phyloP scores from a whole-genome alignment of 2,113 vertebrate genomes.

The Seriola quinqueradiata region DNA sequence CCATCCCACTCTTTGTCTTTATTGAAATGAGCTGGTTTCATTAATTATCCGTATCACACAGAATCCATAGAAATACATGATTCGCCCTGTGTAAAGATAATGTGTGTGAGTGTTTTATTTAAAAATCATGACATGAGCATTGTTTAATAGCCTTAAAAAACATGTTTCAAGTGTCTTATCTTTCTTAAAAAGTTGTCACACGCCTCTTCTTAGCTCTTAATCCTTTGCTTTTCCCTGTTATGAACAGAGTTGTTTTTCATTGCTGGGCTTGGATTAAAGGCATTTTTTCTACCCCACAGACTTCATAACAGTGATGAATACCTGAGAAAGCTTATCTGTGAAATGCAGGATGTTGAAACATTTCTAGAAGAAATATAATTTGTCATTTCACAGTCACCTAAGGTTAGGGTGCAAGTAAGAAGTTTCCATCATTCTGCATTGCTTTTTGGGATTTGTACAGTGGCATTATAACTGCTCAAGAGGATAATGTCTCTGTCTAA shows the following conservation, averaged over 20 bases:
- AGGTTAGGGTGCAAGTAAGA: neutral
- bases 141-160: constrained; percentile 20
- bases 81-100: neutral
- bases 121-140: constrained; percentile 23
- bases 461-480: neutral
- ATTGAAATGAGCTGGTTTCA: neutral
- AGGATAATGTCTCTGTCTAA: constrained; percentile 11
- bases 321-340: constrained; percentile 45
- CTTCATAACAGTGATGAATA: constrained; percentile 43
- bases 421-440: constrained; percentile 11
- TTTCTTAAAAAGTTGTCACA: constrained; percentile 23
- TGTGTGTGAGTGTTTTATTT: neutral
- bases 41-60: constrained; percentile 6
- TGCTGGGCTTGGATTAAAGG: constrained; percentile 33
- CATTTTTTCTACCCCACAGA: constrained; percentile 28
- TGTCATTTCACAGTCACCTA: constrained; percentile 37
- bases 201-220: constrained; percentile 23
- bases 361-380: constrained; percentile 38
- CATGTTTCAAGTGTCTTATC: constrained; percentile 20
- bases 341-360: constrained; percentile 20
- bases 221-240: constrained; percentile 13
- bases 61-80: neutral
- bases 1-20: neutral
- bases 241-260: constrained; percentile 36
- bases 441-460: neutral